Conservation (phyloP, 2,797 vertebrate genomes). For the Mus spretus region DNA sequence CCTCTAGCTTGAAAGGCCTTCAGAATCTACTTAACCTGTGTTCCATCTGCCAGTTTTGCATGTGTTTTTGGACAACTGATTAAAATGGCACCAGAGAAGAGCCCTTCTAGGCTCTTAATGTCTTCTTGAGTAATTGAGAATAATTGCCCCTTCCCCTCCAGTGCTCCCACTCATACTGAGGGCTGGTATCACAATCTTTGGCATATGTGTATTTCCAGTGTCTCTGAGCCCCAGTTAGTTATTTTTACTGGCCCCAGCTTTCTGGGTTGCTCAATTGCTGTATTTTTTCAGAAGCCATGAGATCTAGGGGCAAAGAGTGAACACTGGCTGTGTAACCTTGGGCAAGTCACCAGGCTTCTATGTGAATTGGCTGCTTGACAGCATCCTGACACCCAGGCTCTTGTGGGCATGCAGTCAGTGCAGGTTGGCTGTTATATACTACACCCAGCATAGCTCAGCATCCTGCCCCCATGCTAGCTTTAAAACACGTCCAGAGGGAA, state of each 20-base stretch:
- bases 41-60: conserved; percentile 1
- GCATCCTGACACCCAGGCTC: not conserved
- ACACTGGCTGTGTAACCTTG: not conserved
- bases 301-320: not conserved
- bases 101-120: conserved; percentile 68
- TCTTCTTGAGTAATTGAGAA: conserved; percentile 67
- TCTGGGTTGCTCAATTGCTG: not conserved
- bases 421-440: too few relatives aligned
- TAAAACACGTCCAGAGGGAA: not conserved
- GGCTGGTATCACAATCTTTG: not conserved
- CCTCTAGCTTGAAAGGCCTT: conserved; percentile 43
- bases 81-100: conserved; percentile 68
- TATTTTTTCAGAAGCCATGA: not conserved
- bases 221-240: not conserved
- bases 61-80: conserved; percentile 64
- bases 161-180: conserved; percentile 13
- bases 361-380: accelerated
- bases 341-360: not conserved
- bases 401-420: not conserved
- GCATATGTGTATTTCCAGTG: not conserved
- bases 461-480: not conserved
- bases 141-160: conserved; percentile 71
- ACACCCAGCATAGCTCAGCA: too few relatives aligned
- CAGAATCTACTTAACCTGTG: not conserved
- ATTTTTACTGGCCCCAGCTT: not conserved